Evolutionary conservation across 2,797 vertebrate species (phyloP), one percentile per base, ranked within the genome.

Genomic region (Heteromormyrus szaboi): DNA sequence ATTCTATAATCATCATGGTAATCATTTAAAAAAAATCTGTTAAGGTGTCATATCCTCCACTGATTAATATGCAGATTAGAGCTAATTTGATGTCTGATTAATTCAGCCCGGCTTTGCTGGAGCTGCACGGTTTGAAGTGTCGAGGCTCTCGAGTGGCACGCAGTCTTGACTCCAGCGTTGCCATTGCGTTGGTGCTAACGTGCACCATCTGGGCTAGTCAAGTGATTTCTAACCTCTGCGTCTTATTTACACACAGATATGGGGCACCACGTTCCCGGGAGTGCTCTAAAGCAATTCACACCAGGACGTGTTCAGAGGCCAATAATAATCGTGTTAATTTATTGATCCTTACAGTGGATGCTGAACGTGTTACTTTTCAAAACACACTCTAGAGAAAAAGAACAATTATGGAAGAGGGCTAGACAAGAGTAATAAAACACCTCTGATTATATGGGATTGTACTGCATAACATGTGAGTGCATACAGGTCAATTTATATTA

Each of bases 61-160:
- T 91, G 86, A 92, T 91, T 92, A 90, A 90, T 88, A 92, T 91
- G 91, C 89, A 92, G 76, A 91, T 85, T 89, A 53, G 22, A 50
- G 87, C 89, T 91, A 92, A 92, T 91, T 91, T 86, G 90, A 89
- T 86, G 89, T 86, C 90, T 91, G 89, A 92, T 92, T 88, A 91
- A 91, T 91, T 89, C 89, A 89, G 88, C 54, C 65, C 76, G 50
- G 89, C 87, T 89, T 91, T 89, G 9, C 81, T 87, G 81, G 53
- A 90, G 87, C 89, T 83, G 88, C 72, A 89, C 56, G 62, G 89
- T 59, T 54, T 76, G 62, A 50, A 79, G 65, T 65, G 72, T 85
- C 87, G 33, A 56, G 53, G 53, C 62, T 62, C 37, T 33, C 48
- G 85, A 37, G 54, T 33, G 37, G 50, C 46, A 7, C 12, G 41